phyloP scores from a whole-genome alignment of 2,888 invertebrate genomes.

The Acanthosepion esculentum region DNA sequence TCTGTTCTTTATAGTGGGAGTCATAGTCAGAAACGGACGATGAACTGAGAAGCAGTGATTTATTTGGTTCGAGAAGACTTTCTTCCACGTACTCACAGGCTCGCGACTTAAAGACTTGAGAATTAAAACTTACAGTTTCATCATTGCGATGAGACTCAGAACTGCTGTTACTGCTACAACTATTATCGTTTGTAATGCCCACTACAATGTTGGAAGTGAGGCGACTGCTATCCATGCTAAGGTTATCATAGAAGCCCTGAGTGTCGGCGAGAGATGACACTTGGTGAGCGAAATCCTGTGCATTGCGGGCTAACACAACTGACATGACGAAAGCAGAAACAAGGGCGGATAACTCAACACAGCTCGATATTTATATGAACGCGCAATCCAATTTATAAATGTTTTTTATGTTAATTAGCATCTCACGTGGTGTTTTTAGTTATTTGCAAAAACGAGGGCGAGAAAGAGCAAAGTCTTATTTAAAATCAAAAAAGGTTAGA shows the following conservation, averaged over 20 bases:
- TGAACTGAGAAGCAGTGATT: background rate
- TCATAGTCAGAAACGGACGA: background rate
- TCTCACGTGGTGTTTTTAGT: background rate
- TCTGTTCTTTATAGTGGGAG: background rate
- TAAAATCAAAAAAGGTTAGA: too few species aligned
- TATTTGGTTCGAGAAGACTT: background rate
- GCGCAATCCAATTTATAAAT: background rate
- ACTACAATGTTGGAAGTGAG: background rate
- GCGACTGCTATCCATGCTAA: background rate
- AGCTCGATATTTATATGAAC: background rate
- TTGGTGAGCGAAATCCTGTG: background rate
- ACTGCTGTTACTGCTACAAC: background rate
- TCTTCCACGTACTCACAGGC: background rate
- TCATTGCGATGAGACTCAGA: background rate
- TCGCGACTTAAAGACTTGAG: background rate
- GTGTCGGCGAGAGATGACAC: background rate
- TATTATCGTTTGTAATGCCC: background rate
- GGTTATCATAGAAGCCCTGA: background rate
- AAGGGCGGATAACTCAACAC: background rate
- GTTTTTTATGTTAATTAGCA: background rate
- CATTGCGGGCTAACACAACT: background rate
- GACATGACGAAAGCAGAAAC: background rate
- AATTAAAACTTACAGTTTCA: background rate
- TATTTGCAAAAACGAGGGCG: too few species aligned
- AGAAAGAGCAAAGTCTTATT: too few species aligned